Evolutionary conservation across 1,140 invertebrate species (phyloP).

Genomic region (Drosophila micromelanica): DNA sequence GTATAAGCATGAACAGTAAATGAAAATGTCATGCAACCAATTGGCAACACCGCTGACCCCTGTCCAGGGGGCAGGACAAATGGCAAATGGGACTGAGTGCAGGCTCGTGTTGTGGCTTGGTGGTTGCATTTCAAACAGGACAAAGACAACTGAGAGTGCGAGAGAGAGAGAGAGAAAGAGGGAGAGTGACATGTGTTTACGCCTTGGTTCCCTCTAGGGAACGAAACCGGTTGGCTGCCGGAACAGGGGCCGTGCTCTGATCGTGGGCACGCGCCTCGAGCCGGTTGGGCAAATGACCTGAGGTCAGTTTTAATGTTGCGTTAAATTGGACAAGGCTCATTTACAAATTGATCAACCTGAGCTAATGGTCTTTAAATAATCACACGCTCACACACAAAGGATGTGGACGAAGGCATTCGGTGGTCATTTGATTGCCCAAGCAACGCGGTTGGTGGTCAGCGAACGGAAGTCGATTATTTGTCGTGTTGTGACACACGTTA

Average conservation of each 20-base stretch:
- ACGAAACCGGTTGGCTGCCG: constrained; percentile 52
- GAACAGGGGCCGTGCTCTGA: neutral
- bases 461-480: constrained; percentile 12
- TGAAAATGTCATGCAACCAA: constrained; percentile 65
- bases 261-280: constrained; percentile 32
- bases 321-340: constrained; percentile 52
- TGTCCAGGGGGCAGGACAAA: constrained; percentile 45
- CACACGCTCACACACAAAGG: constrained; percentile 4
- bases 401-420: constrained; percentile 16
- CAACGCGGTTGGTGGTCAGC: constrained; percentile 49
- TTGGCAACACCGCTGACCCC: constrained; percentile 58
- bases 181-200: neutral
- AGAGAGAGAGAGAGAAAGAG: constrained; percentile 1
- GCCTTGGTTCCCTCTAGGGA: constrained; percentile 11
- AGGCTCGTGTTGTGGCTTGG: constrained; percentile 32
- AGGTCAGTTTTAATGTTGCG: constrained; percentile 71
- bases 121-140: constrained; percentile 44
- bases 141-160: neutral
- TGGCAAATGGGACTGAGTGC: constrained; percentile 34
- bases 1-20: constrained; percentile 23
- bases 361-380: constrained; percentile 22
- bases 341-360: constrained; percentile 50
- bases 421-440: constrained; percentile 37
- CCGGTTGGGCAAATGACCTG: constrained; percentile 56
- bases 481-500: constrained; percentile 42